Evolutionary conservation across 2,113 vertebrate genomes (phyloP), one percentile per base, ranked within the genome.

Genomic region (Antennarius striatus): DNA sequence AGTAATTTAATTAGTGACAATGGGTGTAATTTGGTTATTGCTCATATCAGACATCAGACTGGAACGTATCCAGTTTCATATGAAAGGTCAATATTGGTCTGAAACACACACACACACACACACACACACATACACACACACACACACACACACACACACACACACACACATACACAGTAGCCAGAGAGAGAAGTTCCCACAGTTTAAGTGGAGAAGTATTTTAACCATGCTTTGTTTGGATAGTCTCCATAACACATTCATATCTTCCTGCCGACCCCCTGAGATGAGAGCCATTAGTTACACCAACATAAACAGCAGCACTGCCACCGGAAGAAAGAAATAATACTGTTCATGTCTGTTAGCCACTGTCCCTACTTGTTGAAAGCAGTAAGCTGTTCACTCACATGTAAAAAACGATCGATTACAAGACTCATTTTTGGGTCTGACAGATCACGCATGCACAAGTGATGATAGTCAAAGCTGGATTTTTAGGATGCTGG

Each of bases 191-290:
- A 76, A 4, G 55, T 86, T 86, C 81, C 76, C 79, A 82, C 73
- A 75, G 70, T 71, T 61, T 63, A 15, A 56, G 48, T 14, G 12
- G 17, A 15, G 51, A 32, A 15, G 64, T 32, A 56, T 63, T 43
- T 74, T 50, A 65, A n/a, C 32, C 29, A 16, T 36, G 48, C 52
- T 69, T 56, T 83, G 73, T 75, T 81, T 85, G 58, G 46, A 70
- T 54, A 74, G 45, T 54, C 46, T 67, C 58, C 15, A 64, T 67
- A 73, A 82, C 48, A 62, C 58, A 43, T 72, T 73, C 50, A 80
- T 70, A 63, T 71, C 64, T 78, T 68, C 56, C 67, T 29, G 22
- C 28, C 56, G 75, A 11, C 59, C 69, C 61, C 39, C 62, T 4
- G 68, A 63, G 73, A 75, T 4, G 68, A 63, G 73, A 75, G 61